These are phyloP conservation scores for Lithophane ornitopus DNA, from an alignment of 2,888 invertebrate species.

Conservation along the genomic window DNA sequence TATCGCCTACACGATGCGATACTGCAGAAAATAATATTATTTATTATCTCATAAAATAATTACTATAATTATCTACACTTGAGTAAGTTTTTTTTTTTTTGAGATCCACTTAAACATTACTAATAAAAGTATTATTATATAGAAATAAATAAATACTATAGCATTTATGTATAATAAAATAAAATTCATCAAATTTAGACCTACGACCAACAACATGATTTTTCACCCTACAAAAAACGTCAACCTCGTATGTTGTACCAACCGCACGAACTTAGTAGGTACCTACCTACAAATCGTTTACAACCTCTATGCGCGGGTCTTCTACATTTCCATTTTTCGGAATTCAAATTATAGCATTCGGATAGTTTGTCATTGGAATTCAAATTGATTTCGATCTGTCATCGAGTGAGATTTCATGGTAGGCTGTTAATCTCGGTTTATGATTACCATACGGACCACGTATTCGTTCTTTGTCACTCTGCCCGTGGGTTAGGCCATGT, in stretches of 20 bases:
- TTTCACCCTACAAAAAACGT: conserved; percentile 41
- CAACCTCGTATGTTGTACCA: conserved; percentile 46
- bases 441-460: conserved; percentile 76
- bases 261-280: conserved; percentile 58
- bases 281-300: conserved; percentile 71
- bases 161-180: neutral
- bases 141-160: neutral
- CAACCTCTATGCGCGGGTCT: conserved; percentile 65
- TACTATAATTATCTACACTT: neutral
- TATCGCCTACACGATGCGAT: neutral
- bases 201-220: conserved; percentile 10
- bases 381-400: conserved; percentile 75
- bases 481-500: conserved; percentile 53
- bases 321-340: conserved; percentile 72
- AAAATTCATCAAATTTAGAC: neutral
- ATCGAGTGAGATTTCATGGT: conserved; percentile 75
- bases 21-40: neutral
- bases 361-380: conserved; percentile 72
- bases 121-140: neutral
- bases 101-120: neutral
- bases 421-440: conserved; percentile 71
- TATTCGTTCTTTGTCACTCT: conserved; percentile 68
- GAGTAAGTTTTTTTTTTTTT: neutral
- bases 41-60: neutral
- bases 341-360: conserved; percentile 69